These are phyloP conservation scores for Platyscapa corneri DNA, from an alignment of 1,140 invertebrate species.

Conservation along the genomic window DNA sequence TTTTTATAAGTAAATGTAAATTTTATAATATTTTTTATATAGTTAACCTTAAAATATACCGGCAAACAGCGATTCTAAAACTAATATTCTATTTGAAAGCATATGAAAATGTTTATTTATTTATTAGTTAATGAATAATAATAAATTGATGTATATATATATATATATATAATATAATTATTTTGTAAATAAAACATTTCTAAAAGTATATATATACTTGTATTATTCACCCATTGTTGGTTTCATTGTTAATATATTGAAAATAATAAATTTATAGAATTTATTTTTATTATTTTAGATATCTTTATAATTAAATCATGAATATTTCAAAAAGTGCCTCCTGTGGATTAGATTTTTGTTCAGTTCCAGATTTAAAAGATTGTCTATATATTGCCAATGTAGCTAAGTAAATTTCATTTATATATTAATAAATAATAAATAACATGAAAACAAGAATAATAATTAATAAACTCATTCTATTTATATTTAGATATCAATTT, in stretches of 20 bases:
- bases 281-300: neutral
- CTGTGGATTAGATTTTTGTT: constrained; percentile 73
- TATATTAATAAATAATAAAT: neutral
- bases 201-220: no score
- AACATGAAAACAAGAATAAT: neutral
- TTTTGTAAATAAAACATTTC: no score
- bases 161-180: no score
- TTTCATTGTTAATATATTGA: no score
- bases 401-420: constrained; percentile 56
- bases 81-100: neutral
- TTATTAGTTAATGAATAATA: no score
- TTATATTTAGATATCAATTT: constrained; percentile 78
- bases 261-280: neutral
- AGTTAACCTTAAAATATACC: neutral
- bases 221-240: no score
- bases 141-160: no score
- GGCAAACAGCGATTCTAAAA: neutral
- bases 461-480: constrained; percentile 18
- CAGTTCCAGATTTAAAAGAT: constrained; percentile 69
- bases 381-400: constrained; percentile 60
- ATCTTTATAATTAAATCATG: constrained; percentile 10
- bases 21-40: neutral
- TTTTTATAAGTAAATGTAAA: no score
- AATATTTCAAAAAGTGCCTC: constrained; percentile 60
- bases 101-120: neutral